Base-by-base conservation (phyloP, 2,888 invertebrate genomes). In the Apodemia mormo region DNA sequence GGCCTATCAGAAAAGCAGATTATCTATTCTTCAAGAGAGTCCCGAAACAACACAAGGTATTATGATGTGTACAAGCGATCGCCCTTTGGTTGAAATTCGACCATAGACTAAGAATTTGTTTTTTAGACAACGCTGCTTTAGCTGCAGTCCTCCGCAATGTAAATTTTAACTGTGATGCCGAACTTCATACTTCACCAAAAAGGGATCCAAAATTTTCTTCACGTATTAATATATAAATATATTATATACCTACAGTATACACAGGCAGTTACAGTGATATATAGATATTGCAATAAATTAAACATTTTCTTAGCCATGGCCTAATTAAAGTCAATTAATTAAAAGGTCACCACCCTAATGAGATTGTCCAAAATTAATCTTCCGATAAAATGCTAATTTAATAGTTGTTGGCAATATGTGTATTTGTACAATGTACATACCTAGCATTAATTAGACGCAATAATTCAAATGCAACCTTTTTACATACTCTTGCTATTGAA, bases 211-310 rank as follows among this genome's bases (percentile, higher is more conserved):
- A 22, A 22, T 22, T 22, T 22, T 22, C 22, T 22, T 22, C 22
- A 22, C 22, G 22, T 22, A 22, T 22, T 22, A 22, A 22, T 22
- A 22, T 22, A 22, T 37, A 2, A 37, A 37, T 2, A 37, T 2
- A 37, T 2, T 22, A 22, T 22, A 22, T 22, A 22, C 22, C 22
- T 22, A 22, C 22, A 22, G 8, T 69, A 37, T 66, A 56, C 64
- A 69, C 71, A 67, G 67, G 22, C 14, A 65, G 71, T 66, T 68
- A 37, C 14, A 49, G 0, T 49, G 14, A 3, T 49, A 49, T 49
- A 49, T 1, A 49, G 2, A 49, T 14, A 1, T n/a, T 4, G n/a
- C 3, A 22, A 52, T 6, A 52, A 7, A 52, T 22, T 52, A 52
- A 14, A n/a, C 52, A 7, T n/a, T 7, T 14, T n/a, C 52, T 30